Base-by-base conservation (phyloP, 2,113 vertebrate genomes). In the Oreochromis tanganicae region DNA sequence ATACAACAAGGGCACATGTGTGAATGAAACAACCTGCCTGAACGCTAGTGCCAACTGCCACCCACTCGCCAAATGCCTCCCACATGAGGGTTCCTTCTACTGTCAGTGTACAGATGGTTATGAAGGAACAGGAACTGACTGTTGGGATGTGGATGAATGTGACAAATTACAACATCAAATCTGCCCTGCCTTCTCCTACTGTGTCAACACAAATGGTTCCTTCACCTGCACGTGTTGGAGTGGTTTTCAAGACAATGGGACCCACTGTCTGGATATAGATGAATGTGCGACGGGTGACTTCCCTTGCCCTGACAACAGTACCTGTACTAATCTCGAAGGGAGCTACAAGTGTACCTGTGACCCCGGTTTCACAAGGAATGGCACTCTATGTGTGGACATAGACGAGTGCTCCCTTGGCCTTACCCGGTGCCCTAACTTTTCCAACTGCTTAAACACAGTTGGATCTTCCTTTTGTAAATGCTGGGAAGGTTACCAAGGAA, bases 81-180 rank as follows among this genome's bases (percentile, higher is more conserved):
- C 59, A 17, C 57, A 94, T 9, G 85, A 66, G 10, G 95, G 95
- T 21, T 97, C 96, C 55, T 94, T 95, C 87, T 96, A 96, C 87
- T 97, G 97, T 63, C 56, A 59, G 16, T 97, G 97, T 46, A 11
- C 75, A 50, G 46, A 85, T 2, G 97, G 97, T 9, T 97, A 95
- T 88, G 29, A 80, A 34, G 97, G 97, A 91, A 95, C 91, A 80
- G 97, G 97, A 14, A 96, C 79, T 1, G 29, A 92, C 38, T 97
- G 97, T 91, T 9, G 2, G 24, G 97, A 97, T 79, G 56, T 96
- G n/a, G 89, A 97, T 41, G 97, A 97, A 92, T 97, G 97, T 19
- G 2, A 43, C 17, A 55, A 73, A 81, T 82, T 41, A 11, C 17
- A 83, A 3, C 56, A n/a, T 32, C 9, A 80, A 55, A 17, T 80